These are phyloP conservation scores for Heteromyza rotundicornis DNA, from an alignment of 2,888 invertebrate species.

Conservation along the genomic window DNA sequence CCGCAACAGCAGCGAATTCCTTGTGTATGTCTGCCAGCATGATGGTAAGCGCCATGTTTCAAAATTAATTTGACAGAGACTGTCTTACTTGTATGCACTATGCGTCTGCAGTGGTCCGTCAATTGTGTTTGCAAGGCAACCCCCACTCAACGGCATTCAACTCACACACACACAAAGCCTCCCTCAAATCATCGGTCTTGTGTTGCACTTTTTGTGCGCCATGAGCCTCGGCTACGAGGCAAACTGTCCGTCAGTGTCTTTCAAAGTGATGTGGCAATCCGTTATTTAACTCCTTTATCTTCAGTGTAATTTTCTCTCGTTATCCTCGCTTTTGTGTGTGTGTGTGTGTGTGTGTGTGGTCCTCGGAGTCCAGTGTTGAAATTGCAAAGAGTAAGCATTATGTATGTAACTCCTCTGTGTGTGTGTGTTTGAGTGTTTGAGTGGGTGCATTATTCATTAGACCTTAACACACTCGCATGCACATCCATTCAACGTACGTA, in stretches of 20 bases:
- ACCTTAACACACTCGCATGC: slow-evolving; percentile 3
- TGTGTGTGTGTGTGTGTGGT: not conserved
- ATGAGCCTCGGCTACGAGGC: not conserved
- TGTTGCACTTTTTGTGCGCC: not conserved
- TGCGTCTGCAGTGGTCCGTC: not conserved
- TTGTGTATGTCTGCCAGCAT: not conserved
- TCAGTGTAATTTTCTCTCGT: slow-evolving; percentile 30
- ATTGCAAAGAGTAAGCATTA: not conserved
- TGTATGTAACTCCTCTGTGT: too few relatives aligned
- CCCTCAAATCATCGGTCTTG: not conserved
- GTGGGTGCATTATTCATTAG: slow-evolving; percentile 18
- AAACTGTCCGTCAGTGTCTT: slow-evolving; percentile 26
- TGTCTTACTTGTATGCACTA: slow-evolving; percentile 17
- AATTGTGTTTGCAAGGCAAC: not conserved
- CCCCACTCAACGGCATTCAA: too few relatives aligned
- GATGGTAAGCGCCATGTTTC: not conserved
- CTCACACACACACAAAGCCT: not conserved
- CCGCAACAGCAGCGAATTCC: too few relatives aligned
- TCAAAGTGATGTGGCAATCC: slow-evolving; percentile 36
- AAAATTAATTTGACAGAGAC: slow-evolving; percentile 19
- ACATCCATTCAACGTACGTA: slow-evolving; percentile 6
- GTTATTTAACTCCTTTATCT: slow-evolving; percentile 36
- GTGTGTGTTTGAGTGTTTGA: not conserved
- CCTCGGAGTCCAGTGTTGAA: not conserved
- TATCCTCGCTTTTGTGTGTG: slow-evolving; percentile 9